Conservation (phyloP, 2,888 invertebrate species). For the Drosophila lutescens region DNA sequence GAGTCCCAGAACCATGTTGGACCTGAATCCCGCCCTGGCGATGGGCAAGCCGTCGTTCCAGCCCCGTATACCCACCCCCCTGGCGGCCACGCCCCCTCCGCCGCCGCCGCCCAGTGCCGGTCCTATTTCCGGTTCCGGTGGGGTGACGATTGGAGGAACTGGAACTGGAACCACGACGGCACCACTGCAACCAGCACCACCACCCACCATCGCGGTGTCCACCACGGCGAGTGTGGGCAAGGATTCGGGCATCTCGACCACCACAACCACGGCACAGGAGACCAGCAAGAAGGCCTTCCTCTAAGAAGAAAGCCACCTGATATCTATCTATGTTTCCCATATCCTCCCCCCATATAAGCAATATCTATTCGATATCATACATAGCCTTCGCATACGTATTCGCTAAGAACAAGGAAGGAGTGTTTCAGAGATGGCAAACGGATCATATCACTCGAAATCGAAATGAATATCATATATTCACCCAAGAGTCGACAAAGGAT, state of each 20-base stretch:
- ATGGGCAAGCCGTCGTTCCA: constrained; percentile 84
- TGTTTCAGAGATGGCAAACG: constrained; percentile 11
- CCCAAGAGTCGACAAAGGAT: neutral
- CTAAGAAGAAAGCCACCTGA: constrained; percentile 42
- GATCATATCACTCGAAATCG: constrained; percentile 4
- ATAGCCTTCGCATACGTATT: constrained; percentile 62
- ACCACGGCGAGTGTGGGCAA: constrained; percentile 64
- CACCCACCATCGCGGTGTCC: constrained; percentile 69
- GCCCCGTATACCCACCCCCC: constrained; percentile 66
- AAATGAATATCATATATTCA: constrained; percentile 32
- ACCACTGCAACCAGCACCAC: constrained; percentile 44
- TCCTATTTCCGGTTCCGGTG: neutral
- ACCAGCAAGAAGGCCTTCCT: constrained; percentile 69
- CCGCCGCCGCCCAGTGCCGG: constrained; percentile 1
- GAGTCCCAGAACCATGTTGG: constrained; percentile 84
- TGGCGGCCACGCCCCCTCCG: constrained; percentile 65
- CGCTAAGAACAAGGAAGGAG: constrained; percentile 14
- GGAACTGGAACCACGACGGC: constrained; percentile 26
- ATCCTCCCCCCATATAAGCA: constrained; percentile 50
- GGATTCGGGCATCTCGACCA: constrained; percentile 53
- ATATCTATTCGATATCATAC: constrained; percentile 56
- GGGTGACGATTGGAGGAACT: neutral
- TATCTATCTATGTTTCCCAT: constrained; percentile 7
- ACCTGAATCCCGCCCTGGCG: constrained; percentile 84
- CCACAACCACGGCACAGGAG: constrained; percentile 58